A percentile compares a stretch with the other conserved stretches of the same genome.
Evolutionary conservation across 2,888 invertebrate species (phyloP).

Genomic region (Alloscopus bannaensis): DNA sequence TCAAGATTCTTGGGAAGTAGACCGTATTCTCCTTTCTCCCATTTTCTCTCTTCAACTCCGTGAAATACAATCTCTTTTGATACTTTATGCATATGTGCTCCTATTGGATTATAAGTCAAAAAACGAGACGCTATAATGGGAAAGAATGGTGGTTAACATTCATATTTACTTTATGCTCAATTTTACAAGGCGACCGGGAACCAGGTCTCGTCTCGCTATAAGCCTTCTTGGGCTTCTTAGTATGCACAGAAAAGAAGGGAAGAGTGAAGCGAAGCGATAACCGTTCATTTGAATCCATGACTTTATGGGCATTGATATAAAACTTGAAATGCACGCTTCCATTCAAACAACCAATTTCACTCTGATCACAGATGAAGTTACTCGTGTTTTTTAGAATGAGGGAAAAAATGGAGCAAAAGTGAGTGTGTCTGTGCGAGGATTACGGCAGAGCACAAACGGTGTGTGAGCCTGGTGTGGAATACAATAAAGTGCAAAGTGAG

Average conservation of each 20-base stretch:
- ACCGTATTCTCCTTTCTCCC: conserved; percentile 43
- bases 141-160: conserved; percentile 48
- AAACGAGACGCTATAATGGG: neutral
- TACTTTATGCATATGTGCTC: conserved; percentile 37
- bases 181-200: conserved; percentile 1
- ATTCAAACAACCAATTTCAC: conserved; percentile 51
- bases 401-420: neutral
- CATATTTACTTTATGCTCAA: conserved; percentile 59
- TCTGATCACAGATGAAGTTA: neutral
- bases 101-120: neutral
- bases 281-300: conserved; percentile 55
- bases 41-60: conserved; percentile 9
- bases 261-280: conserved; percentile 43
- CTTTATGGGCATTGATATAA: conserved; percentile 44
- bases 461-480: conserved; percentile 12
- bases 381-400: conserved; percentile 15
- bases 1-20: conserved; percentile 51
- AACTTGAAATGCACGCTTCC: conserved; percentile 39
- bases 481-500: conserved; percentile 58
- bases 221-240: too few species aligned
- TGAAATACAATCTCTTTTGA: conserved; percentile 42
- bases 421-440: neutral
- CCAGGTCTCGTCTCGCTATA: too few species aligned
- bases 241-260: neutral
- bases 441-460: neutral